These are phyloP conservation scores for Forbesichthys agassizii DNA, from an alignment of 2,113 vertebrate species.

Conservation along the genomic window DNA sequence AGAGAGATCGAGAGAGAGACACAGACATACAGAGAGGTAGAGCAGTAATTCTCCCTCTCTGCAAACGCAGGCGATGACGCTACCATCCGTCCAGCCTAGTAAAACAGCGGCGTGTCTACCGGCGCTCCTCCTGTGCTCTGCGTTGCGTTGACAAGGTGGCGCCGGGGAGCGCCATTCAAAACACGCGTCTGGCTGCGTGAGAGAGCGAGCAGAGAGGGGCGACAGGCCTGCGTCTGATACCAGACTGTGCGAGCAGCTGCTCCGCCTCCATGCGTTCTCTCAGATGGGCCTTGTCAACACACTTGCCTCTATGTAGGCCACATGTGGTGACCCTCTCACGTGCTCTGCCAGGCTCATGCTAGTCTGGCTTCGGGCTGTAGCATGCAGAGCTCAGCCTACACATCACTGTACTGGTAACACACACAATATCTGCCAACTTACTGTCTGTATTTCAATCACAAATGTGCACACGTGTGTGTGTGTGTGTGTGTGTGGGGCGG, in stretches of 20 bases:
- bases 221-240: neutral
- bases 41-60: too few relatives aligned
- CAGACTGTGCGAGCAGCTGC: neutral
- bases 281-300: constrained; percentile 26
- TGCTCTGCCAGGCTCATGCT: neutral
- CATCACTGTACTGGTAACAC: too few relatives aligned
- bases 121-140: neutral
- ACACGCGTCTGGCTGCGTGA: neutral
- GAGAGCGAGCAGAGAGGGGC: neutral
- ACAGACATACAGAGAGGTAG: too few relatives aligned
- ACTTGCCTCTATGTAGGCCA: constrained; percentile 7
- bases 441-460: too few relatives aligned
- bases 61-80: constrained; percentile 3
- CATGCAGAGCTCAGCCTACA: too few relatives aligned
- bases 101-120: neutral
- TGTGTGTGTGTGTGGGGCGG: too few relatives aligned
- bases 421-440: too few relatives aligned
- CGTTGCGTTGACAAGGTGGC: neutral
- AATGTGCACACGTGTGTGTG: too few relatives aligned
- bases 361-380: neutral
- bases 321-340: constrained; percentile 3
- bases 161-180: neutral
- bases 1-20: too few relatives aligned
- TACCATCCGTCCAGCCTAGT: neutral
- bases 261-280: neutral